A percentile compares a stretch with the other conserved stretches of the same genome.
These are phyloP conservation scores for Lepus townsendii DNA, from an alignment of 2,797 vertebrate genomes.

Conservation along the genomic window DNA sequence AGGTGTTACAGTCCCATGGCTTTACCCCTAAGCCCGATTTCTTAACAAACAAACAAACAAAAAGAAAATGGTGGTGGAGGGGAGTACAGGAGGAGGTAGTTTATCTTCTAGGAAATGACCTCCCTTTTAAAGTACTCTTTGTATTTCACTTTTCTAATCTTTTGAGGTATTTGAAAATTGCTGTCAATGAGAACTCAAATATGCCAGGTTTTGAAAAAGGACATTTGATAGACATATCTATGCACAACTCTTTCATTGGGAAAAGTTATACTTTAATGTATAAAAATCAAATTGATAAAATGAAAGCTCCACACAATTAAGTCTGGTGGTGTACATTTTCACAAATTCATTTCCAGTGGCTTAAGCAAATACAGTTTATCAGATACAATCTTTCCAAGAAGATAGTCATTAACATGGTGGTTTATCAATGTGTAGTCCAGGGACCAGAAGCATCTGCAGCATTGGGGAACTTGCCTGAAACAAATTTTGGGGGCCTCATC, in stretches of 20 bases:
- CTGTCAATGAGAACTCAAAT: slow-evolving; percentile 56
- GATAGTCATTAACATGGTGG: not conserved
- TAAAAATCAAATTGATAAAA: slow-evolving; percentile 52
- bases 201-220: not conserved
- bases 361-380: slow-evolving; percentile 47
- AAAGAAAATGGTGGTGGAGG: too few relatives aligned
- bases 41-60: not conserved
- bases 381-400: slow-evolving; percentile 17
- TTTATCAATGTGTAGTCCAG: not conserved
- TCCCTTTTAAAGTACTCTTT: slow-evolving; percentile 59
- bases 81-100: not conserved
- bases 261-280: slow-evolving; percentile 41
- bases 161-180: slow-evolving; percentile 69
- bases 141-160: slow-evolving; percentile 64
- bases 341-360: slow-evolving; percentile 48
- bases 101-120: slow-evolving; percentile 54
- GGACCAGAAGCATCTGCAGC: too few relatives aligned
- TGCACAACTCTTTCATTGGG: not conserved
- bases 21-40: slow-evolving; percentile 50
- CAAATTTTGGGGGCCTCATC: not conserved
- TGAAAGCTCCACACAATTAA: slow-evolving; percentile 26
- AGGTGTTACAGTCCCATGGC: not conserved
- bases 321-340: not conserved
- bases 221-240: slow-evolving; percentile 50
- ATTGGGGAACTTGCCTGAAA: not conserved